Base-by-base conservation (phyloP, 2,888 invertebrate species). In the Miltochrista miniata region DNA sequence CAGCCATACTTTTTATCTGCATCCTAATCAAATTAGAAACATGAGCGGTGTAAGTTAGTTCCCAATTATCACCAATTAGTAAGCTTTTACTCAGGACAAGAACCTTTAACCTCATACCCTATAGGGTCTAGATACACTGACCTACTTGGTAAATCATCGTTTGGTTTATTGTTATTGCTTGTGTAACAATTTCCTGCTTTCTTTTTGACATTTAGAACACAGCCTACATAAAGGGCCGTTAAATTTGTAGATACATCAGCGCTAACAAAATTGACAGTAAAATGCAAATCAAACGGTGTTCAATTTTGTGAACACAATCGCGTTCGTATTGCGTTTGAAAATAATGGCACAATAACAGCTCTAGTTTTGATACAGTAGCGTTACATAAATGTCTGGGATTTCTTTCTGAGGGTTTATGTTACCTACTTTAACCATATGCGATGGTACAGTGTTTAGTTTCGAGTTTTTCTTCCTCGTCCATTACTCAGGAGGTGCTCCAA, bases 11-110 rank as follows among this genome's bases (percentile, higher is more conserved):
- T 54, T 55, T 58, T 83, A 83, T 85, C 76, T 78, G 33, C 42
- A 44, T 44, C 58, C 56, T 55, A 43, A 43, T 68, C 64, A 72
- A 84, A 85, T 87, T 83, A 84, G 83, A 72, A 71, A 69, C 73
- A 74, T 80, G 81, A 81, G 79, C 74, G 62, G 59, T 72, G 72
- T 71, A 75, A 77, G 75, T 87, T 86, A 86, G 83, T 79, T 79
- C 51, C 55, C 70, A 80, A 83, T 89, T 90, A 90, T 70, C 83
- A 76, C 70, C 72, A 67, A 73, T 87, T 88, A 87, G 82, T 76
- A 59, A 56, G 60, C 64, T 59, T 56, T 56, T 54, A 68, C 56
- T 66, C 69, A 79, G 79, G 81, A 75, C 76, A 74, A 71, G 69
- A 67, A 83, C 83, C 83, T 85, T 74, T 83, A 80, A 77, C 86